phyloP scores from a whole-genome alignment of 1,140 invertebrate genomes.

The Macrobrachium nipponense region DNA sequence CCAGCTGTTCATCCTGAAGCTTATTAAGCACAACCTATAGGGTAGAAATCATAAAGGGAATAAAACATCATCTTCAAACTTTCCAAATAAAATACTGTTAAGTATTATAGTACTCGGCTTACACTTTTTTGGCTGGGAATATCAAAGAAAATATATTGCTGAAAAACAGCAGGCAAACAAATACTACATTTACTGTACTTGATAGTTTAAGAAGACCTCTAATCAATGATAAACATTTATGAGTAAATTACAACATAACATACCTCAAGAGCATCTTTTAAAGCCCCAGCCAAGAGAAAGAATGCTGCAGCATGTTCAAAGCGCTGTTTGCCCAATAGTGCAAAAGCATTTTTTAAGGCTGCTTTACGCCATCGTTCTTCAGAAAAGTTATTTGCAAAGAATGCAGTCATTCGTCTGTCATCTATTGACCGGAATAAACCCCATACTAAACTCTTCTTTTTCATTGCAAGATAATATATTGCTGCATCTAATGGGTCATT shows the following conservation, averaged over 20 bases:
- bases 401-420: slow-evolving; percentile 92
- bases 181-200: neutral
- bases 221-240: slow-evolving; percentile 2
- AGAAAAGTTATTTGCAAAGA: slow-evolving; percentile 95
- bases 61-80: neutral
- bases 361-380: slow-evolving; percentile 96
- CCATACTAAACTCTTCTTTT: slow-evolving; percentile 97
- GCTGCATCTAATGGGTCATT: slow-evolving; percentile 98
- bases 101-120: too few relatives aligned
- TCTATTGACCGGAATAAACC: slow-evolving; percentile 90
- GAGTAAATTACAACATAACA: slow-evolving; percentile 21
- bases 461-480: slow-evolving; percentile 98
- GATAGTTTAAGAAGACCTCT: neutral
- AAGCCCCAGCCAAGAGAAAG: slow-evolving; percentile 91
- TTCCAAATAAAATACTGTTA: too few relatives aligned
- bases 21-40: slow-evolving; percentile 79
- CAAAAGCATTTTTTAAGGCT: slow-evolving; percentile 98
- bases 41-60: neutral
- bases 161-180: neutral
- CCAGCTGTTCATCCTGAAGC: slow-evolving; percentile 94
- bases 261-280: slow-evolving; percentile 96
- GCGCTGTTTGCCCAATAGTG: slow-evolving; percentile 90
- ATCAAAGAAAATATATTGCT: neutral
- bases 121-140: neutral
- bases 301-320: slow-evolving; percentile 75